phyloP scores from a whole-genome alignment of 1,140 invertebrate genomes.

The Neuroterus valhalla region DNA sequence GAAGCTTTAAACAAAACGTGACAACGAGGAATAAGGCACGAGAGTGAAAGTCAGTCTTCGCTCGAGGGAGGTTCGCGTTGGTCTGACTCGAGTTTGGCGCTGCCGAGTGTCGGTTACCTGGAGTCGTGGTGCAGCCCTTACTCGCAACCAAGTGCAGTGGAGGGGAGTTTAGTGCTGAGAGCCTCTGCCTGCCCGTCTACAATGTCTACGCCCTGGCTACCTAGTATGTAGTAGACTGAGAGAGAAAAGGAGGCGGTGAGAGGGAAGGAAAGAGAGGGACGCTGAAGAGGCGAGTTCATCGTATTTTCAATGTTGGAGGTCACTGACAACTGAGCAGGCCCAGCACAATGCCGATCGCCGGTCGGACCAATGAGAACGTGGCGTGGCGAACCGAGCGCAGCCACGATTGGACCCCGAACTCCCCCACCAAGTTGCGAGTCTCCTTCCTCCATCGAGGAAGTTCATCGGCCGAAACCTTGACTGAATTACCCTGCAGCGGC shows the following conservation, averaged over 20 bases:
- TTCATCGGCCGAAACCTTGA: conserved; percentile 83
- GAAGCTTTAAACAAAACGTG: conserved; percentile 35
- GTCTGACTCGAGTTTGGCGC: conserved; percentile 71
- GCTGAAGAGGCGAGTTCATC: conserved; percentile 74
- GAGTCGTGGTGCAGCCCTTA: conserved; percentile 68
- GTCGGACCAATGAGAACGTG: conserved; percentile 54
- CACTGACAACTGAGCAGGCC: conserved; percentile 74
- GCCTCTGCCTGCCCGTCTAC: conserved; percentile 58
- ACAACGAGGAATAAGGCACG: conserved; percentile 35
- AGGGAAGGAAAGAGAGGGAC: conserved; percentile 35
- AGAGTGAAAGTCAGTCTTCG: conserved; percentile 75
- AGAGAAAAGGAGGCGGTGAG: conserved; percentile 34
- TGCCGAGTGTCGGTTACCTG: conserved; percentile 71
- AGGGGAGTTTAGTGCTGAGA: conserved; percentile 61
- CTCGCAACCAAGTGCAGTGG: conserved; percentile 59
- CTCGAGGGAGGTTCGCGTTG: conserved; percentile 75
- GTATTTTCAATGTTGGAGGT: conserved; percentile 80
- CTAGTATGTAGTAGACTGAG: conserved; percentile 54
- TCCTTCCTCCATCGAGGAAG: conserved; percentile 69
- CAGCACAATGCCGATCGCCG: conserved; percentile 57
- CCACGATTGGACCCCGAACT: conserved; percentile 60
- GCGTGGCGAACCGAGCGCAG: conserved; percentile 50
- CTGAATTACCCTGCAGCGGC: conserved; percentile 81
- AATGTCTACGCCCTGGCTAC: conserved; percentile 70
- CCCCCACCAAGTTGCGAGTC: conserved; percentile 42